Base-by-base conservation (phyloP, 2,113 vertebrate genomes). In the Nyctereutes procyonoides region DNA sequence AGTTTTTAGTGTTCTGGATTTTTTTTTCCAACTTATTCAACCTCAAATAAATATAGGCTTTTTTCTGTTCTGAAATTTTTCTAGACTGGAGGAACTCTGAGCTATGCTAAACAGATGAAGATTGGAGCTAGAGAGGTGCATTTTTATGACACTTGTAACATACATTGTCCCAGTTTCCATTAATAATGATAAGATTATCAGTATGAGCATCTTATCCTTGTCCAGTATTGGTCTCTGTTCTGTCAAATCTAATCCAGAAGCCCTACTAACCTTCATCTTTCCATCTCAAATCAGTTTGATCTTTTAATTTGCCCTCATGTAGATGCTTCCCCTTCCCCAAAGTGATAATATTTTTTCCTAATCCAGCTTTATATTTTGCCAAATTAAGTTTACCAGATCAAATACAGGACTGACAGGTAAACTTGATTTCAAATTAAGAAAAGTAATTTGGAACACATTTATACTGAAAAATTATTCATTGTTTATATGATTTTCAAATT, bases 381-480 rank as follows among this genome's bases (percentile, higher is more conserved):
- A 90, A 77, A 90, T 81, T 84, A 85, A 13, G 4, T 6, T 63
- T 56, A 32, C 35, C 24, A 80, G 24, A 38, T n/a, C 58, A 92
- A 77, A 84, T 51, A 60, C 3, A 76, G 13, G 5, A 53, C 12
- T 62, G 13, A 8, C 1, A 83, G 30, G 20, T 60, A 67, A 53
- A 71, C 60, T 74, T 91, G 8, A 92, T 94, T 94, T 85, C 9
- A 65, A 32, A 85, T 88, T n/a, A 67, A 83, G 30, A 96, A 84
- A 56, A 74, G 20, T 79, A 84, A 58, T 60, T 73, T 88, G 24
- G 11, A 3, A 51, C n/a, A 65, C 3, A 65, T 10, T 82, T 86
- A 76, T 51, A 53, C 35, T 60, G 8, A 65, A 79, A 90, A 65
- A 58, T 56, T 24, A 63, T 20, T 69, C 32, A 85, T 43, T 84